Percentiles rank a stretch among this genome's conserved stretches.
Evolutionary conservation across 2,888 invertebrate genomes (phyloP).

Genomic region (Listrodromus nycthemerus): DNA sequence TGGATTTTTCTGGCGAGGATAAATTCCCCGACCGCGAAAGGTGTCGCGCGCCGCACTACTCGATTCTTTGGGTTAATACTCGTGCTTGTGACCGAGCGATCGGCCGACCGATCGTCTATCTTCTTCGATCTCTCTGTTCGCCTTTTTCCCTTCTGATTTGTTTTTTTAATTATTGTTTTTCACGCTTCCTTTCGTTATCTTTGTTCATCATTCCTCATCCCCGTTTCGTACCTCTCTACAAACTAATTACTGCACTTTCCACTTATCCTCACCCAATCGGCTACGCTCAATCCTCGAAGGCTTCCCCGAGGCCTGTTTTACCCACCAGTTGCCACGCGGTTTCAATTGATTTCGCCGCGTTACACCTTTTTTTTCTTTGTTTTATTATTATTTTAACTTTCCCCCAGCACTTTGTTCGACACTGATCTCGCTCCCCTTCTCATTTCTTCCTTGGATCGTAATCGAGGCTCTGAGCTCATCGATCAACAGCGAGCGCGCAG

Average conservation of each 20-base stretch:
- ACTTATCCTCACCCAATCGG: constrained; percentile 47
- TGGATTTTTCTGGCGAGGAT: constrained; percentile 48
- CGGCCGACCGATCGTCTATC: constrained; percentile 54
- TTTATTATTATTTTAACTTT: constrained; percentile 30
- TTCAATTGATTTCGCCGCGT: constrained; percentile 41
- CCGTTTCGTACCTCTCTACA: constrained; percentile 47
- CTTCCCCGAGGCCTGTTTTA: constrained; percentile 44
- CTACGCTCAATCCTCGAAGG: constrained; percentile 54
- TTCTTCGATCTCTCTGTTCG: constrained; percentile 62
- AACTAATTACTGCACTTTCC: constrained; percentile 66
- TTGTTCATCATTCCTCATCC: constrained; percentile 34
- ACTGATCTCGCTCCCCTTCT: constrained; percentile 3
- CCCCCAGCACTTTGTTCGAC: constrained; percentile 23
- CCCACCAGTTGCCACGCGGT: constrained; percentile 41
- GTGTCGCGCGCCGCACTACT: constrained; percentile 61
- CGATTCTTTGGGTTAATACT: constrained; percentile 68
- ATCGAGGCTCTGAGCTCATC: not conserved
- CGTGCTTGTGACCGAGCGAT: constrained; percentile 63
- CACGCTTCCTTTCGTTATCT: constrained; percentile 38
- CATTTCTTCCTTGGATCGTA: not conserved
- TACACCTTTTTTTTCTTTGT: constrained; percentile 41
- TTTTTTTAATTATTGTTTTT: constrained; percentile 16
- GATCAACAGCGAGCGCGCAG: constrained; percentile 36
- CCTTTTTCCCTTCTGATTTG: not conserved
- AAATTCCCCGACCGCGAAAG: constrained; percentile 44